Percentiles rank a stretch among this genome's conserved stretches.
Evolutionary conservation across 1,140 invertebrate species (phyloP).

Genomic region (Dreissena polymorpha): DNA sequence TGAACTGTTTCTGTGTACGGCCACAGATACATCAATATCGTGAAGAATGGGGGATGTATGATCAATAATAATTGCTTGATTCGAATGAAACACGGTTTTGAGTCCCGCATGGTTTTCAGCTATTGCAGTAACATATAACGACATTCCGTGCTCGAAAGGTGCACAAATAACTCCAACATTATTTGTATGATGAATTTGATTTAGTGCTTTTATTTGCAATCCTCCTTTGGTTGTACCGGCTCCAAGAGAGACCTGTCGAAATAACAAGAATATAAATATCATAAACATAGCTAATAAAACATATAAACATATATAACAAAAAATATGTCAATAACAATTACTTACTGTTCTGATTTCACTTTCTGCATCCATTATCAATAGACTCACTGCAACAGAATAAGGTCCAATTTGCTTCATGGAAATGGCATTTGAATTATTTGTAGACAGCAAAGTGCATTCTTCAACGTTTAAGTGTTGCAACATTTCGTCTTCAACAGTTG

Average conservation of each 20-base stretch:
- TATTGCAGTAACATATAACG: constrained; percentile 45
- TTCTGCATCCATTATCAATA: constrained; percentile 7
- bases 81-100: constrained; percentile 34
- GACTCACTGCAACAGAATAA: background rate
- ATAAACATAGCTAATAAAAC: too few relatives aligned
- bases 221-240: constrained; percentile 52
- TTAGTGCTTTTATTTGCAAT: constrained; percentile 44
- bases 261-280: too few relatives aligned
- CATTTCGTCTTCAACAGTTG: background rate
- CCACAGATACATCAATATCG: constrained; percentile 3
- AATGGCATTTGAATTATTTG: background rate
- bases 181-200: background rate
- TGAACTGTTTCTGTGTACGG: background rate
- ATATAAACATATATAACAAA: too few relatives aligned
- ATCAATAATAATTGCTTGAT: constrained; percentile 32
- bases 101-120: constrained; percentile 55
- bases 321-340: background rate
- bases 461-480: background rate
- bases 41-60: constrained; percentile 43
- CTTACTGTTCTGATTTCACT: constrained; percentile 10
- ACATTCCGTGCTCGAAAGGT: constrained; percentile 21
- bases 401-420: constrained; percentile 13
- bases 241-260: constrained; percentile 26
- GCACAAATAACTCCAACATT: constrained; percentile 23
- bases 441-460: background rate